phyloP scores from a whole-genome alignment of 2,113 vertebrate genomes.

The Enhydra lutris region DNA sequence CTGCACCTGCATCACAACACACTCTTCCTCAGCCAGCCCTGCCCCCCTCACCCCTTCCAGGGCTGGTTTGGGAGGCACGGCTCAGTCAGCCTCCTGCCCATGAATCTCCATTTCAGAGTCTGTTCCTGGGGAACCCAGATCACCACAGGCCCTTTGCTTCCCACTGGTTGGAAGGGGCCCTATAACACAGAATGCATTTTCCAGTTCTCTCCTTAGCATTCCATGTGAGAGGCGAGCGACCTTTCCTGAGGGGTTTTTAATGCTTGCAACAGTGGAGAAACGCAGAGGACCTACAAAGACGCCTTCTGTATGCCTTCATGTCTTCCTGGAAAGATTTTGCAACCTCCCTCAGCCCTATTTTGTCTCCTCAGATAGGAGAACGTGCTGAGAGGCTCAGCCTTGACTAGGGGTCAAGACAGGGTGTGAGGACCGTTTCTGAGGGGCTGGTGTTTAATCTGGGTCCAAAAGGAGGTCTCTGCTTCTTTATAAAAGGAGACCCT shows the following conservation, averaged over 20 bases:
- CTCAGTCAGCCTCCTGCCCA: neutral
- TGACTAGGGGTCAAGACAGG: fast-evolving
- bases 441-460: neutral
- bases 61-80: neutral
- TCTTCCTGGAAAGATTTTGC: neutral
- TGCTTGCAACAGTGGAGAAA: neutral
- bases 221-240: neutral
- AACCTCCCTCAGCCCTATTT: neutral
- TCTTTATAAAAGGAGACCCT: neutral
- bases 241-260: neutral
- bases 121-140: neutral
- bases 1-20: fast-evolving
- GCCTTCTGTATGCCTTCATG: neutral
- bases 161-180: neutral
- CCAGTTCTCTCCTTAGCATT: neutral
- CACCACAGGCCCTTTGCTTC: neutral
- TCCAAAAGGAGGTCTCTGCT: neutral
- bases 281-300: neutral
- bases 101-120: neutral
- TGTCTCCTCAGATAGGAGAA: neutral
- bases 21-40: fast-evolving
- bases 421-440: neutral
- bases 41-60: too few relatives aligned
- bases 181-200: neutral
- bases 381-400: neutral